Conservation (phyloP, 2,113 vertebrate genomes). For the Leptocoma aspasia region DNA sequence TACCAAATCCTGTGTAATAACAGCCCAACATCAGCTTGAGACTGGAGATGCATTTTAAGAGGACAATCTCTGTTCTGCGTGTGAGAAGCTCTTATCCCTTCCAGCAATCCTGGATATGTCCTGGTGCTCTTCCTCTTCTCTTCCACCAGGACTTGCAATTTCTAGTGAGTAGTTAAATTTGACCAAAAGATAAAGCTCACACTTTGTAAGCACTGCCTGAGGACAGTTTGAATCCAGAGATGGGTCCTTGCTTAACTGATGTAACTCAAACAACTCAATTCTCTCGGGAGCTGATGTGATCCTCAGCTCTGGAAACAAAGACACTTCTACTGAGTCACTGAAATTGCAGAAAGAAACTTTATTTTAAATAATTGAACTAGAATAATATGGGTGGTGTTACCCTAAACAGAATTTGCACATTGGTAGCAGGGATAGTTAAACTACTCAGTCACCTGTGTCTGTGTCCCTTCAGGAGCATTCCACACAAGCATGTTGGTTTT, state of each 20-base stretch:
- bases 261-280: background rate
- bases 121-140: background rate
- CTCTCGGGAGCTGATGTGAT: background rate
- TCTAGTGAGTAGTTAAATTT: background rate
- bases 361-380: background rate
- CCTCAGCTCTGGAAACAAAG: background rate
- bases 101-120: background rate
- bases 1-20: background rate
- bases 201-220: background rate
- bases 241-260: background rate
- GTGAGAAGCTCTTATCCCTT: background rate
- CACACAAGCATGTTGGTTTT: accelerated
- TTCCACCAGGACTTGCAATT: background rate
- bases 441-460: background rate
- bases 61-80: background rate
- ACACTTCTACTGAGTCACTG: background rate
- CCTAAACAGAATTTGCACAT: background rate
- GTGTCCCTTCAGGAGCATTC: background rate
- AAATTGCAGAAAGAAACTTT: background rate
- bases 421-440: background rate
- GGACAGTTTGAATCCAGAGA: background rate
- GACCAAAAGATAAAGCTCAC: background rate
- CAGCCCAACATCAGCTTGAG: background rate
- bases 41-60: background rate
- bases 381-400: background rate